phyloP scores from a whole-genome alignment of 2,888 invertebrate genomes.

The Clitarchus hookeri region DNA sequence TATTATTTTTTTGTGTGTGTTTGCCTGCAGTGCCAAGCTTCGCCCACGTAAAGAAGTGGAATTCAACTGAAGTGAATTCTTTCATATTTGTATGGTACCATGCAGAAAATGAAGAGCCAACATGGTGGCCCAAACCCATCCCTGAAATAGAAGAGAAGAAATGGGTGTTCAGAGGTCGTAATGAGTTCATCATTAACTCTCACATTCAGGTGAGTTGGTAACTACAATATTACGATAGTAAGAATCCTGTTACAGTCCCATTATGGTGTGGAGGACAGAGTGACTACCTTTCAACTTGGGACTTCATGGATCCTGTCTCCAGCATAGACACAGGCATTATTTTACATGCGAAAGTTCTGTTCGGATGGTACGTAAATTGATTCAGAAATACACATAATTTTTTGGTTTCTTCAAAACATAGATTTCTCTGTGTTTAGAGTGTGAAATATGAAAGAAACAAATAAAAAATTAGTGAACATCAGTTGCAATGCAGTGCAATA shows the following conservation, averaged over 20 bases:
- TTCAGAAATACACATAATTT: too few relatives aligned
- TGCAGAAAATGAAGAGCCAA: constrained; percentile 69
- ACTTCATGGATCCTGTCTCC: too few relatives aligned
- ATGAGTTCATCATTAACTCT: constrained; percentile 75
- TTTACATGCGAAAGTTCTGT: too few relatives aligned
- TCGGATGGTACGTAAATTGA: too few relatives aligned
- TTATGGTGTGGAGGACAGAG: too few relatives aligned
- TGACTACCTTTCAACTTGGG: too few relatives aligned
- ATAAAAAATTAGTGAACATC: too few relatives aligned
- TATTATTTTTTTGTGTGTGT: background rate
- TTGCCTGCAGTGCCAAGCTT: constrained; percentile 65
- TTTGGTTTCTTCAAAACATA: too few relatives aligned
- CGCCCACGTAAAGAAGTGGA: constrained; percentile 72
- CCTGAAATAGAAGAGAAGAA: constrained; percentile 59
- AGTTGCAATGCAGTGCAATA: too few relatives aligned
- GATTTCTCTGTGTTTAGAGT: too few relatives aligned
- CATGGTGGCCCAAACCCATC: constrained; percentile 67
- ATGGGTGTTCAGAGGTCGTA: constrained; percentile 74
- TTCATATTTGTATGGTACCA: constrained; percentile 85
- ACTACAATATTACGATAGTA: background rate
- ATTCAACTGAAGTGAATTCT: constrained; percentile 69
- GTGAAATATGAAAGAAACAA: too few relatives aligned
- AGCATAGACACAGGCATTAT: too few relatives aligned
- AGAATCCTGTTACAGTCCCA: background rate
- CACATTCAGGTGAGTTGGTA: constrained; percentile 70